Evolutionary conservation across 2,113 vertebrate species (phyloP).

Genomic region (Boulengeromyrus knoepffleri): DNA sequence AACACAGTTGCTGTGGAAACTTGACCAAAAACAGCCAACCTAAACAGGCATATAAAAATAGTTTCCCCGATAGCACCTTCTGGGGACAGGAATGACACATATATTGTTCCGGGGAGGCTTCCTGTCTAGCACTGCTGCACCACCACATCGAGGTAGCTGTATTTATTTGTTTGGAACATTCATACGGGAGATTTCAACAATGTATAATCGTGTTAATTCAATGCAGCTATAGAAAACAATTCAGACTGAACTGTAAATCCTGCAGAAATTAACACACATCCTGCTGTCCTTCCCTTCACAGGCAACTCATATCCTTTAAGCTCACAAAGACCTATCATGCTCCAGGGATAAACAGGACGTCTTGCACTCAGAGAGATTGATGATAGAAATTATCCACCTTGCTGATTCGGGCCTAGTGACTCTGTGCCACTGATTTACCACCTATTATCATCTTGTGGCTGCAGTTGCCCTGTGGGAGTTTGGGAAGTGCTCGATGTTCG

Average conservation of each 20-base stretch:
- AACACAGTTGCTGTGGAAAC: not conserved
- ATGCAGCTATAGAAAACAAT: not conserved
- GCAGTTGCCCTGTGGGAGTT: conserved; percentile 1
- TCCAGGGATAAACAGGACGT: conserved; percentile 7
- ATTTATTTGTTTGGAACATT: not conserved
- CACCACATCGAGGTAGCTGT: not conserved
- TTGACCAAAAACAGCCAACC: not conserved
- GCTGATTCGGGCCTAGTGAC: not conserved
- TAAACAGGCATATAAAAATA: conserved; percentile 17
- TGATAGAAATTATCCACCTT: conserved; percentile 10
- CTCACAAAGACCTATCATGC: not conserved
- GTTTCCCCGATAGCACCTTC: not conserved
- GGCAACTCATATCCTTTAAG: not conserved
- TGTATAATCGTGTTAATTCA: not conserved
- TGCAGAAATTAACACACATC: not conserved
- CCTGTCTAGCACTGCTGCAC: not conserved
- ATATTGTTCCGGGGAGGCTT: conserved; percentile 4
- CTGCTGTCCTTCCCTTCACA: not conserved
- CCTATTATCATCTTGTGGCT: not conserved
- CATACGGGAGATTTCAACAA: not conserved
- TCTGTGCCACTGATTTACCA: conserved; percentile 7
- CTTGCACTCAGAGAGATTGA: conserved; percentile 16
- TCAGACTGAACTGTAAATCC: not conserved
- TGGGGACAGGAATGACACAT: conserved; percentile 2
- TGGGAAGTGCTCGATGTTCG: not conserved